phyloP scores from a whole-genome alignment of 1,140 invertebrate genomes.

The Diorhabda carinulata region DNA sequence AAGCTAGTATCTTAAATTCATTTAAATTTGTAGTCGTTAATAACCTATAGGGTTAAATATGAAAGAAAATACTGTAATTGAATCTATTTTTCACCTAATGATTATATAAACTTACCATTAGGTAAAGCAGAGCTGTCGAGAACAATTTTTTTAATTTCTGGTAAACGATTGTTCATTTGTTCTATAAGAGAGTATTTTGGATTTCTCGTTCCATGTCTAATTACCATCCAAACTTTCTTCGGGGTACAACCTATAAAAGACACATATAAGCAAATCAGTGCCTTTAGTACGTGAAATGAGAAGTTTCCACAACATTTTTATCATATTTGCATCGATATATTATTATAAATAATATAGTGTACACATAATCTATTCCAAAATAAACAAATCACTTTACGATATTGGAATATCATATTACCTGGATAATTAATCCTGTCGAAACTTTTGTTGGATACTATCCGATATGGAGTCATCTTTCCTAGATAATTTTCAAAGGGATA shows the following conservation, averaged over 20 bases:
- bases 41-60: no score
- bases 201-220: constrained; percentile 66
- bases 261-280: constrained; percentile 5
- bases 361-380: no score
- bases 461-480: constrained; percentile 60
- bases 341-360: no score
- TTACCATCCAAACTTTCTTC: constrained; percentile 61
- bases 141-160: constrained; percentile 51
- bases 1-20: no score
- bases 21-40: no score
- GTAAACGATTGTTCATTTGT: constrained; percentile 51
- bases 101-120: constrained; percentile 24
- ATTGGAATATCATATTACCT: constrained; percentile 46
- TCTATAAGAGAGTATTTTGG: constrained; percentile 55
- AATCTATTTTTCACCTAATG: not conserved
- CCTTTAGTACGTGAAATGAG: constrained; percentile 21
- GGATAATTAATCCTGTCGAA: constrained; percentile 50
- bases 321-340: no score
- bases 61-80: no score
- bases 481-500: constrained; percentile 45
- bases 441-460: constrained; percentile 57
- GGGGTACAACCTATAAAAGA: constrained; percentile 54
- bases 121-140: constrained; percentile 43
- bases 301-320: not conserved
- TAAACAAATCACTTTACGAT: no score